A percentile compares a stretch with the other conserved stretches of the same genome.
Evolutionary conservation across 2,797 vertebrate species (phyloP).

Genomic region (Clarias laeviceps): DNA sequence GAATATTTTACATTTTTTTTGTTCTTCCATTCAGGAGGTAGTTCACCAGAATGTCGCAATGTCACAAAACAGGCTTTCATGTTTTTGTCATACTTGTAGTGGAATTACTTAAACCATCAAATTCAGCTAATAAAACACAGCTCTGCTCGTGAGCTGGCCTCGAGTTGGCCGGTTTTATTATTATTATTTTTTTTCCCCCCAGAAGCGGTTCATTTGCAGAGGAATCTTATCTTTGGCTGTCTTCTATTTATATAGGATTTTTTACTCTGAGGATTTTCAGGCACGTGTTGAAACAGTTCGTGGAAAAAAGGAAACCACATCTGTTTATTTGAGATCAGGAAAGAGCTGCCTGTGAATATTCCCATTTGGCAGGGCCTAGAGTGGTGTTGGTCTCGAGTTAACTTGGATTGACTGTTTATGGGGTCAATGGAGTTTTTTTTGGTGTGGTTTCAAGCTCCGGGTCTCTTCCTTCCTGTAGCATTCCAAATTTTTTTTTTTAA

Average conservation of each 20-base stretch:
- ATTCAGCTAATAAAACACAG: not conserved
- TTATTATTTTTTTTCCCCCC: too few relatives aligned
- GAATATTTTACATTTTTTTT: not conserved
- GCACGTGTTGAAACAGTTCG: constrained; percentile 57
- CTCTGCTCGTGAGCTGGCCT: not conserved
- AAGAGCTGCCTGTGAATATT: constrained; percentile 41
- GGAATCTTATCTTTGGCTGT: not conserved
- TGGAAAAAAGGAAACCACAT: constrained; percentile 71
- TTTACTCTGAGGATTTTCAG: constrained; percentile 37
- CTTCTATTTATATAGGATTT: constrained; percentile 6
- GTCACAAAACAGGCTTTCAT: not conserved
- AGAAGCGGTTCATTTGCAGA: not conserved
- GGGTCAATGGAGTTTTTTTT: not conserved
- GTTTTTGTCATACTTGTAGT: not conserved
- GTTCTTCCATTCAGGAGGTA: not conserved
- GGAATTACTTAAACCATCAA: not conserved
- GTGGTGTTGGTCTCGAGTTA: constrained; percentile 3
- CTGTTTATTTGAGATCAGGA: constrained; percentile 62
- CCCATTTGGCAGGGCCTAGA: constrained; percentile 14
- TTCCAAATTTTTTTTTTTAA: constrained; percentile 23
- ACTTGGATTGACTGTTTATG: constrained; percentile 22
- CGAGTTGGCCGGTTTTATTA: too few relatives aligned
- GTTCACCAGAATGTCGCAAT: not conserved
- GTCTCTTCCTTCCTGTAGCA: not conserved
- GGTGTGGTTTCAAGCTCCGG: not conserved